Percentiles rank a stretch among this genome's conserved stretches.
Evolutionary conservation across 2,888 invertebrate species (phyloP).

Genomic region (Drosophila kokeensis): DNA sequence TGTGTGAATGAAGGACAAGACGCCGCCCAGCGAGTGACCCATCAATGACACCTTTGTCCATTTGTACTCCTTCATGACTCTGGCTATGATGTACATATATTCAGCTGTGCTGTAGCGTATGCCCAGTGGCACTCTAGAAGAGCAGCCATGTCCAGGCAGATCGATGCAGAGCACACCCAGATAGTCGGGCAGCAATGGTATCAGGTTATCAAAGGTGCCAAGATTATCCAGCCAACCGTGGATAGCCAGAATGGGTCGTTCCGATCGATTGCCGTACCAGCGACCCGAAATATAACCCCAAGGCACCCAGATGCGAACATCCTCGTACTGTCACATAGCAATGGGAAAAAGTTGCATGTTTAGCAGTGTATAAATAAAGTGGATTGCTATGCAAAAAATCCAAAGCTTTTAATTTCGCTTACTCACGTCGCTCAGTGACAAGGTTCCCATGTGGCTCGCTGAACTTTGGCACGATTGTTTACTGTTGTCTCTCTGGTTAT

Average conservation of each 20-base stretch:
- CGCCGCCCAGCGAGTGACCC: conserved; percentile 89
- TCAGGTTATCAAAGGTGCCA: conserved; percentile 89
- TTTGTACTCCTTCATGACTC: conserved; percentile 87
- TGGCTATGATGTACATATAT: conserved; percentile 85
- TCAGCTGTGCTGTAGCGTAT: conserved; percentile 77
- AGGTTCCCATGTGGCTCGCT: conserved; percentile 44
- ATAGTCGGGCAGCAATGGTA: conserved; percentile 86
- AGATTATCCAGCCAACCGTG: conserved; percentile 93
- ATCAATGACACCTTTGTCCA: conserved; percentile 89
- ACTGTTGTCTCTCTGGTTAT: not conserved
- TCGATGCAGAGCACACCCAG: conserved; percentile 87
- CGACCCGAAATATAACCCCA: conserved; percentile 89
- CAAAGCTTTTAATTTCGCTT: conserved; percentile 13
- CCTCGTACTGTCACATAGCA: conserved; percentile 84
- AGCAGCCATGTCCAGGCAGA: conserved; percentile 89
- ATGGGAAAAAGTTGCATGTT: conserved; percentile 15
- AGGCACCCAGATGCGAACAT: conserved; percentile 88
- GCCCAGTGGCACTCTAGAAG: conserved; percentile 88
- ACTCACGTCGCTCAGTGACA: conserved; percentile 56
- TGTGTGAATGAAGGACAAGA: conserved; percentile 87
- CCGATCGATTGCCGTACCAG: conserved; percentile 88
- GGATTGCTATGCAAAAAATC: not conserved
- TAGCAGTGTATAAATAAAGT: conserved; percentile 45
- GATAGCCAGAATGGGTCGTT: conserved; percentile 88
- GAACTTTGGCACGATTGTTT: conserved; percentile 33